Evolutionary conservation across 2,797 vertebrate species (phyloP), one percentile per base, ranked within the genome.

Genomic region (Choloepus didactylus): DNA sequence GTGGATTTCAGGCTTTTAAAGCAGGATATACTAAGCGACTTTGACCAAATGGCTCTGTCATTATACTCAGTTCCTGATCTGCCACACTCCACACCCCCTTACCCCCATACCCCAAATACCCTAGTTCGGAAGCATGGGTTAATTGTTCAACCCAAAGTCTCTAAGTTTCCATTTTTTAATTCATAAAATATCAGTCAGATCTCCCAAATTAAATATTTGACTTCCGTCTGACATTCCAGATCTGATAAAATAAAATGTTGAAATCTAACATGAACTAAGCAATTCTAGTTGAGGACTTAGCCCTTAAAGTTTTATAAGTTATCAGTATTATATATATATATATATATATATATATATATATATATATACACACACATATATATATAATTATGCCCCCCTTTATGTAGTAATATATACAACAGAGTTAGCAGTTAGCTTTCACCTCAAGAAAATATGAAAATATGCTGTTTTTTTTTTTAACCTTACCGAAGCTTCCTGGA

Each of bases 291-390:
- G 77, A 25, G 49, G 38, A 75, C 2, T 81, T 69, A 60, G 6
- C 27, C 79, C 10, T 70, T 84, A 80, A 84, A 46, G 5, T 69
- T 92, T 85, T 90, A 49, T 70, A 91, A 82, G n/a, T n/a, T n/a
- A n/a, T n/a, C n/a, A n/a, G 81, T 79, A 89, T 54, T n/a, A 59
- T 6, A 15, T 38, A 46, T 25, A 5, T n/a, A 27, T 64, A 77
- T 66, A 29, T 62, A 64, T 35, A 35, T 35, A 35, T 35, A n/a
- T n/a, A n/a, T n/a, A n/a, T n/a, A 35, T 35, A 35, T 35, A 35
- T 35, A 35, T 35, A 35, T 35, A 35, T 35, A 35, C 2, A 35
- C 35, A 35, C 35, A 35, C 2, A 77, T 72, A 18, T 18, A 56
- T 19, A 56, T 56, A 56, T 56, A 56, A 18, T 19, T 56, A 19